Evolutionary conservation across 2,113 vertebrate genomes (phyloP).

Genomic region (Madoqua kirkii): DNA sequence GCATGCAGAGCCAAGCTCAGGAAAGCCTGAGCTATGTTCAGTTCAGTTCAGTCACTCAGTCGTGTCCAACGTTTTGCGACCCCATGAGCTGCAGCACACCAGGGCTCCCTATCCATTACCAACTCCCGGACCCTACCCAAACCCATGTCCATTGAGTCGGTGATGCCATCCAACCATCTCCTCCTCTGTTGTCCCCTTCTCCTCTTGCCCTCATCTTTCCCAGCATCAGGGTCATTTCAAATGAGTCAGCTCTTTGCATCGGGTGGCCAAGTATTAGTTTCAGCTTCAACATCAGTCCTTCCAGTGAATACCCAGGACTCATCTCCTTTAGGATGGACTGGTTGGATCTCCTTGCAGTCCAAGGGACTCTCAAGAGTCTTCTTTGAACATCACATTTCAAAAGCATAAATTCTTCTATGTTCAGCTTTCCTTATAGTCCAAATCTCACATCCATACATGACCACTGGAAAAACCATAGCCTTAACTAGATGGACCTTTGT

Average conservation of each 20-base stretch:
- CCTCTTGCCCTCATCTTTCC: neutral
- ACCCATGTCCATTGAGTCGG: neutral
- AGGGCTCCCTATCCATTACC: neutral
- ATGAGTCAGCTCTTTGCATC: neutral
- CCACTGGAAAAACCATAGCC: neutral
- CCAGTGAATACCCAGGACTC: neutral
- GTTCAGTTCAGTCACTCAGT: neutral
- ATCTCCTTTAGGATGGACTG: neutral
- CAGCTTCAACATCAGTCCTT: neutral
- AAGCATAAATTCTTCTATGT: neutral
- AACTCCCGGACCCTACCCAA: neutral
- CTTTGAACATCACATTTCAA: neutral
- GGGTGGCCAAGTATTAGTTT: neutral
- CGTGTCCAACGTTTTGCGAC: fast-evolving
- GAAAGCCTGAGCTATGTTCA: neutral
- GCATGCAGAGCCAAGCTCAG: fast-evolving
- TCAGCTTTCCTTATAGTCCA: neutral
- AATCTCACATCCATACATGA: neutral
- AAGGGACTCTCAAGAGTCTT: neutral
- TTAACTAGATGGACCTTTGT: neutral
- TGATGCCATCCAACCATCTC: neutral
- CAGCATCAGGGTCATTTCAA: neutral
- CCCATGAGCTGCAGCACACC: neutral
- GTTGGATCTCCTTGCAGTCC: neutral
- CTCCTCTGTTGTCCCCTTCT: neutral